Base-by-base conservation (phyloP, 2,888 invertebrate genomes). In the Tillus elongatus region DNA sequence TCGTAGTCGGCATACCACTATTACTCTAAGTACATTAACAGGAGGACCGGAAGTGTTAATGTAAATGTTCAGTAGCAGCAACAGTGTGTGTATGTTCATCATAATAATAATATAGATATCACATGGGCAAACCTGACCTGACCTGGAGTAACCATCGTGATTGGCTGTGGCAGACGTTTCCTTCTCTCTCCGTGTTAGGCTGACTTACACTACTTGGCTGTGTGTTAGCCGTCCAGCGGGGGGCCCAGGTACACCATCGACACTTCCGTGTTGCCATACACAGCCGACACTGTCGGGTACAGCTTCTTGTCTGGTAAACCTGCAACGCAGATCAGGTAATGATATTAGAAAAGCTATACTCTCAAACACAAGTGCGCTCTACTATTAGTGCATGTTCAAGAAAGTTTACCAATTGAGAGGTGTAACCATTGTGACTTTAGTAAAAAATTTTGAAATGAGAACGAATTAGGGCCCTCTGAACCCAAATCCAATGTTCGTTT, bases 261-360 rank as follows among this genome's bases (percentile, higher is more conserved):
- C 27, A 98, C 93, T 75, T 98, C 96, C 32, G 96, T 97, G 64
- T 98, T 97, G 42, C 97, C 97, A 71, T 97, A 98, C 8, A 98
- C 97, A 41, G 96, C 96, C 33, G 96, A 95, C 35, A 96, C 89
- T 42, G 96, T 88, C 42, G 97, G 96, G 66, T 84, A 98, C 36
- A 97, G 72, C 64, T 82, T 84, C 62, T 89, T 91, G 60, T 87
- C 86, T 37, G 96, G 95, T 63, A 96, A 75, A 52, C 90, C 88
- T 88, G 64, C 37, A 72, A 60, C 39, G n/a, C n/a, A n/a, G n/a
- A n/a, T n/a, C n/a, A n/a, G n/a, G n/a, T n/a, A n/a, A n/a, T n/a
- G n/a, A n/a, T n/a, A n/a, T n/a, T n/a, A n/a, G n/a, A n/a, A n/a
- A n/a, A n/a, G n/a, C n/a, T n/a, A n/a, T n/a, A n/a, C n/a, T n/a